A percentile compares a stretch with the other conserved stretches of the same genome.
phyloP scores from a whole-genome alignment of 2,888 invertebrate genomes.

The Notocelia uddmanniana region DNA sequence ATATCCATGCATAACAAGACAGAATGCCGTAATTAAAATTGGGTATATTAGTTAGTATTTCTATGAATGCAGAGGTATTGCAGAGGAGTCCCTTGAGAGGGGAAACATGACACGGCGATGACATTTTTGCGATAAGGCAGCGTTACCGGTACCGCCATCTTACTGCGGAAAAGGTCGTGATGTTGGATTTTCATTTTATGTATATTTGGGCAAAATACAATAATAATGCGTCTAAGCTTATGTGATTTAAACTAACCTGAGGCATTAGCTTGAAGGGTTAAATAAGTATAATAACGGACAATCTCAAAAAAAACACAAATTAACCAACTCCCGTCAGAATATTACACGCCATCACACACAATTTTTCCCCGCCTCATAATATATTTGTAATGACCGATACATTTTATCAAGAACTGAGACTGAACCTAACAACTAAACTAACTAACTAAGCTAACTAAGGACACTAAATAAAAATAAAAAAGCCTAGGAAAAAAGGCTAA shows the following conservation, averaged over 20 bases:
- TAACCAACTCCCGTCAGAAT: neutral
- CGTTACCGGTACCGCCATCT: constrained; percentile 72
- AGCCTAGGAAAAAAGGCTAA: too few relatives aligned
- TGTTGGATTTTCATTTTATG: neutral
- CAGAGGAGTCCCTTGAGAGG: constrained; percentile 24
- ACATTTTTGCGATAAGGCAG: constrained; percentile 76
- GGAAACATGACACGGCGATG: constrained; percentile 67
- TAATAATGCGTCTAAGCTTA: neutral
- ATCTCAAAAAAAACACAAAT: neutral
- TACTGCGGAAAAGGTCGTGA: constrained; percentile 48
- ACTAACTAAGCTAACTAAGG: too few relatives aligned
- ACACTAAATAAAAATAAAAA: too few relatives aligned
- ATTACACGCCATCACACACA: neutral
- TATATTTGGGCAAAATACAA: constrained; percentile 6
- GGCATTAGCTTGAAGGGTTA: neutral
- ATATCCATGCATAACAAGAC: constrained; percentile 14
- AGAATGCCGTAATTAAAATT: constrained; percentile 36
- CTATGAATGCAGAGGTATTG: constrained; percentile 33
- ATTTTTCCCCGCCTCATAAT: neutral
- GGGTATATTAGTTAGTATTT: constrained; percentile 38
- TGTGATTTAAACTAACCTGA: neutral
- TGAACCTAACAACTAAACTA: too few relatives aligned
- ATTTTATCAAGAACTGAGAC: neutral
- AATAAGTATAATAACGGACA: neutral
- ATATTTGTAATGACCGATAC: too few relatives aligned